phyloP scores from a whole-genome alignment of 2,113 vertebrate species.

The Xenopus borealis region DNA sequence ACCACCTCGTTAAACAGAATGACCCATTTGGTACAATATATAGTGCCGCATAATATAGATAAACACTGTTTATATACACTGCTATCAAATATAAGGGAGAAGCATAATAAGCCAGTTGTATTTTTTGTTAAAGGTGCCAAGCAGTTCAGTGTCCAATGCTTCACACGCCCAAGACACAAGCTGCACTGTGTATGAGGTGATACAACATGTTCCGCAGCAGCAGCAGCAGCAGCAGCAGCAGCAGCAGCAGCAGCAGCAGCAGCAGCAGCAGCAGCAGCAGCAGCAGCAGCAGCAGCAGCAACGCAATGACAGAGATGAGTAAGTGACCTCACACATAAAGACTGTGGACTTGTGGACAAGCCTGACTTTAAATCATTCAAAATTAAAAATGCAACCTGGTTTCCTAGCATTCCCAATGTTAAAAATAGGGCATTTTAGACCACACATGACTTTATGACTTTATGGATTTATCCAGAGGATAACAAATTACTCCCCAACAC shows the following conservation, averaged over 20 bases:
- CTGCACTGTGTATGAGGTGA: slow-evolving; percentile 69
- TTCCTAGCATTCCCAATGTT: neutral
- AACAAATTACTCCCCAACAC: too few relatives aligned
- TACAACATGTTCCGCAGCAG: slow-evolving; percentile 63
- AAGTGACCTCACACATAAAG: slow-evolving; percentile 50
- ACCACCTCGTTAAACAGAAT: too few relatives aligned
- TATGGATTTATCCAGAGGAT: neutral
- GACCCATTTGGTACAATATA: too few relatives aligned
- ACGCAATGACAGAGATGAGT: slow-evolving; percentile 55
- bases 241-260: slow-evolving; percentile 5
- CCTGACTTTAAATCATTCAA: neutral
- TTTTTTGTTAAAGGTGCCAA: slow-evolving; percentile 54
- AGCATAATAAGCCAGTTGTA: too few relatives aligned
- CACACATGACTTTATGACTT: too few relatives aligned
- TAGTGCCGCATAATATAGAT: too few relatives aligned
- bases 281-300: neutral
- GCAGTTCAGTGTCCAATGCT: slow-evolving; percentile 47
- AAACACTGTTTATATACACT: too few relatives aligned
- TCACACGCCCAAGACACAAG: slow-evolving; percentile 53
- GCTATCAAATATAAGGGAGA: too few relatives aligned
- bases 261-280: slow-evolving; percentile 36
- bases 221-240: neutral
- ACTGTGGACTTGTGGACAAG: neutral
- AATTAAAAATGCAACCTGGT: neutral
- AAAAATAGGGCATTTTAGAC: too few relatives aligned